Evolutionary conservation across 2,888 invertebrate genomes (phyloP), one percentile per base, ranked within the genome.

Genomic region (Heteropelma amictum): DNA sequence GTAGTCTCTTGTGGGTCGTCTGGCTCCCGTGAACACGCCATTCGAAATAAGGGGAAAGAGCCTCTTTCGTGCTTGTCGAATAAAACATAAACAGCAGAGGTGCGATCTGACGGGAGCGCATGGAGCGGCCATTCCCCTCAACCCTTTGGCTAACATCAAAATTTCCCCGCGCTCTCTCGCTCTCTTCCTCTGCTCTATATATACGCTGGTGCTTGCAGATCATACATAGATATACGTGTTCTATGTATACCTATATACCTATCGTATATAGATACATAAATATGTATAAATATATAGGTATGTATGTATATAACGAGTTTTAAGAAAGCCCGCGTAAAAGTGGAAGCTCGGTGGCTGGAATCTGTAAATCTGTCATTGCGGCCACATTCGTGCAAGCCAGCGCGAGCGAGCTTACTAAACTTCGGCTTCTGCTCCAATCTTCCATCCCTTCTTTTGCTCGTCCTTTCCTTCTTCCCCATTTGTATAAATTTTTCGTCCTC

Each of bases 311-410:
- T 17, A 47, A 10, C 53, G 58, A 82, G 81, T 84, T 84, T 85
- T 83, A 82, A 85, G 84, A 86, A 84, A 84, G 81, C 56, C 78
- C 49, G 35, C 47, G 64, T 45, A 54, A 49, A 70, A 69, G 67
- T 40, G 51, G 56, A 73, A 69, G 79, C 63, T 74, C 82, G 80
- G 83, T 85, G 85, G 84, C 86, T 88, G 87, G 87, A 86, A 88
- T 88, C 87, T 85, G 88, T 88, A 88, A 88, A 88, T 88, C 88
- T 88, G 88, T 88, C 88, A 85, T 85, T 88, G 84, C 83, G 74
- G 77, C 84, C 83, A 84, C 87, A 87, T 84, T 81, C 82, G 72
- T 67, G 60, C 72, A 69, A 70, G 67, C 73, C n/a, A n/a, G n/a
- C n/a, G n/a, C n/a, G n/a, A 70, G 69, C 70, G 72, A 77, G 72